These are phyloP conservation scores for Rhea americana DNA, from an alignment of 2,113 vertebrate genomes.

Conservation along the genomic window DNA sequence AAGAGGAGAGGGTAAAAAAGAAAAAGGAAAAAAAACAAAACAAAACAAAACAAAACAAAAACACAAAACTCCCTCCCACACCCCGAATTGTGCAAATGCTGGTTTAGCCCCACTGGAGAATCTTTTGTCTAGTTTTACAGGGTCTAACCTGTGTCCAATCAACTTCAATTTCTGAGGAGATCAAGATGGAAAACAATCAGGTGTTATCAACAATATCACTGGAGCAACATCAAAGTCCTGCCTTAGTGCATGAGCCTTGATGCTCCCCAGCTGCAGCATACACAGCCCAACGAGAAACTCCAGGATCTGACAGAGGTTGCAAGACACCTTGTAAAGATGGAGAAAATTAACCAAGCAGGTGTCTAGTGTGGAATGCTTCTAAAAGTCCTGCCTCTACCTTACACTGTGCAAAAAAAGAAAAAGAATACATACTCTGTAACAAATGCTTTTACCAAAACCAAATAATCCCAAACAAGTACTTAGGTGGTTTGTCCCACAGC, in stretches of 20 bases:
- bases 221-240: conserved; percentile 47
- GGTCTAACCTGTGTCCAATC: conserved; percentile 41
- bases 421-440: neutral
- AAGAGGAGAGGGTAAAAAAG: neutral
- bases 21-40: neutral
- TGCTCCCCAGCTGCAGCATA: conserved; percentile 17
- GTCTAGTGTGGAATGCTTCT: neutral
- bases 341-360: conserved; percentile 33
- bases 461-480: neutral
- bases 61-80: neutral
- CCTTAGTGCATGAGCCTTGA: conserved; percentile 13
- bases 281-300: neutral
- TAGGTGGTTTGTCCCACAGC: neutral
- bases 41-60: neutral
- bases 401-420: neutral
- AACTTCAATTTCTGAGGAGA: conserved; percentile 51
- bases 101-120: conserved; percentile 16
- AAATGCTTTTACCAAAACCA: neutral
- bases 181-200: conserved; percentile 57
- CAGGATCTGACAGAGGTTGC: conserved; percentile 30
- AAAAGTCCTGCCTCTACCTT: conserved; percentile 10
- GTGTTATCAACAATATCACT: conserved; percentile 49
- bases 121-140: conserved; percentile 49
- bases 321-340: conserved; percentile 41
- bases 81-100: conserved; percentile 1